Base-by-base conservation (phyloP, 35 echinoderm and acorn worm genomes). In the Lytechinus pictus region DNA sequence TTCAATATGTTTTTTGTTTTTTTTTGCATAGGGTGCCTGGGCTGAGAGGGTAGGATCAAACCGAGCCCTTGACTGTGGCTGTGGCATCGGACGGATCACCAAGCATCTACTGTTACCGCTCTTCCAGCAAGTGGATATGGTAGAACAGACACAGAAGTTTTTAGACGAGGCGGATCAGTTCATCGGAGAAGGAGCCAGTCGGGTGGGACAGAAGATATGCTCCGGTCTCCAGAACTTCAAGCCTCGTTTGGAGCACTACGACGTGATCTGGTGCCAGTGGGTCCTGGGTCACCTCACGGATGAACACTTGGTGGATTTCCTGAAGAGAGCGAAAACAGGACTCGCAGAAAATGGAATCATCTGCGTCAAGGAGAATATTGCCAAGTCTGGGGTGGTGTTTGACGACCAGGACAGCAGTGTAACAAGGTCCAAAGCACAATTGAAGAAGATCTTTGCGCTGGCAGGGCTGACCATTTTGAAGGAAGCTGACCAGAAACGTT, bases 251-350 rank as follows among this genome's bases (percentile, higher is more conserved):
- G 94, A 98, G 86, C 86, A 94, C 55, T 99, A 99, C 54, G 98
- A 99, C 57, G 94, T 99, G 9, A 99, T 99, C 86, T 99, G 98
- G 98, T 95, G 95, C 27, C 98, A 99, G 97, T 99, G 98, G 98
- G 98, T 99, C 9, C 86, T 99, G 2, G 98, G 98, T 6, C 98
- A 99, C 61, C 95, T 99, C 21, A 96, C 97, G 0, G 98, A 99
- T 57, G 97, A 99, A 19, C 97, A 99, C 54, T 61, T 99, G 28
- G 92, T 99, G 16, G 27, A 94, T 58, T 99, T 99, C 66, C 94
- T 99, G 21, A 97, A 98, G 94, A 92, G 98, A 54, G 97, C 96
- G 52, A 95, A 96, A 44, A 94, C 92, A 10, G 98, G 98, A 1
- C 96, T 99, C 51, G 86, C 19, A n/a, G 97, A 99, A 28, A 94